Evolutionary conservation across 2,797 vertebrate species (phyloP), one percentile per base, ranked within the genome.

Genomic region (Buphagus erythrorhynchus): DNA sequence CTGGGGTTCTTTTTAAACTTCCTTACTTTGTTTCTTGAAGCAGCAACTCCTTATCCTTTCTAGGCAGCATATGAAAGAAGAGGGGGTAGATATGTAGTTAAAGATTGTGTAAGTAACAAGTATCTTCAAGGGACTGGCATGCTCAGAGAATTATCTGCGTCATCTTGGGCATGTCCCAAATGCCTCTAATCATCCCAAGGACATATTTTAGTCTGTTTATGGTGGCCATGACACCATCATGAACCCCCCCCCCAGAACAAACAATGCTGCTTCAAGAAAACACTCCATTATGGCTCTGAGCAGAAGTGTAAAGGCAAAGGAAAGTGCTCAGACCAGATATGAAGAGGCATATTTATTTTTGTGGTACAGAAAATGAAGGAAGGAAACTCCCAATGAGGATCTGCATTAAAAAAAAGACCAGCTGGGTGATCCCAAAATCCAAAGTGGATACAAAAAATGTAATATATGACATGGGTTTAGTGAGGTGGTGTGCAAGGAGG

Each of bases 111-210:
- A 66, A 75, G 42, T 35, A 88, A 74, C 46, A 76, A 90, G 38
- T n/a, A 31, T 26, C 75, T 90, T 79, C 55, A 79, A 55, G 1
- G 4, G 59, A 63, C 13, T 82, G 92, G 63, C 77, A 73, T 1
- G 45, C 59, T 67, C 59, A n/a, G 19, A 79, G 74, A 74, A 82
- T 28, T 13, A 72, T 29, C 84, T 63, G 29, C 3, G 22, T 80
- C 29, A 0, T 36, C 45, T 28, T 76, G 78, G 65, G 80, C 82
- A 82, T 3, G 31, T 74, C 81, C 82, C 83, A 91, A 63, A 79
- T 36, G 74, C 52, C 40, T 85, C 68, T 52, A 12, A 88, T 42
- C 52, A 55, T 52, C 83, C 75, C 48, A 83, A 96, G 86, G 84
- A 66, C 52, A 25, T 40, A 26, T 16, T 92, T 71, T 0, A 46